Conservation (phyloP, 2,888 invertebrate species). For the Sycophila texana region DNA sequence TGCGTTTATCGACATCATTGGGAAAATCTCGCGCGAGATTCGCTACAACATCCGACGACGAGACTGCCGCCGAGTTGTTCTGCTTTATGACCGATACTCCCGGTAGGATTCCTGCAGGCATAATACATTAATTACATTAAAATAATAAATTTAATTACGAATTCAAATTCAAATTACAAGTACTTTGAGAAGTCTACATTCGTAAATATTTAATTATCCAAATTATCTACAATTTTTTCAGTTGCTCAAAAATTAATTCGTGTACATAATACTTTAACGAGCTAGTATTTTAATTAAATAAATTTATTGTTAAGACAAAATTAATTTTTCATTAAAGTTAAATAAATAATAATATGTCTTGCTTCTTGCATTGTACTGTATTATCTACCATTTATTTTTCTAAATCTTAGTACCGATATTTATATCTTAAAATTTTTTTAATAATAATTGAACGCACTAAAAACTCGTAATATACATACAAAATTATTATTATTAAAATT, state of each 20-base stretch:
- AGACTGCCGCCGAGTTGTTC: conserved; percentile 76
- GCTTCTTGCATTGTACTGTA: too few species aligned
- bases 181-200: too few species aligned
- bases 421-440: too few species aligned
- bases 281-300: not conserved
- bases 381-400: too few species aligned
- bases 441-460: too few species aligned
- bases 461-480: not conserved
- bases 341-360: too few species aligned
- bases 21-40: conserved; percentile 86
- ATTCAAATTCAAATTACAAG: too few species aligned
- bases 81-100: conserved; percentile 86
- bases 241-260: not conserved
- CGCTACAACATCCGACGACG: conserved; percentile 83
- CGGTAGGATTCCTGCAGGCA: conserved; percentile 78
- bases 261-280: not conserved
- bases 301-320: not conserved
- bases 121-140: not conserved
- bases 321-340: too few species aligned
- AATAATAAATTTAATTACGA: too few species aligned
- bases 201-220: not conserved
- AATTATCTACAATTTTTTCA: not conserved
- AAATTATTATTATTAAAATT: too few species aligned
- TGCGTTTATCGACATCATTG: conserved; percentile 84
- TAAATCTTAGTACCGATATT: too few species aligned